These are phyloP conservation scores for Oncopodura yosiiana DNA, from an alignment of 1,140 invertebrate genomes.

Conservation along the genomic window DNA sequence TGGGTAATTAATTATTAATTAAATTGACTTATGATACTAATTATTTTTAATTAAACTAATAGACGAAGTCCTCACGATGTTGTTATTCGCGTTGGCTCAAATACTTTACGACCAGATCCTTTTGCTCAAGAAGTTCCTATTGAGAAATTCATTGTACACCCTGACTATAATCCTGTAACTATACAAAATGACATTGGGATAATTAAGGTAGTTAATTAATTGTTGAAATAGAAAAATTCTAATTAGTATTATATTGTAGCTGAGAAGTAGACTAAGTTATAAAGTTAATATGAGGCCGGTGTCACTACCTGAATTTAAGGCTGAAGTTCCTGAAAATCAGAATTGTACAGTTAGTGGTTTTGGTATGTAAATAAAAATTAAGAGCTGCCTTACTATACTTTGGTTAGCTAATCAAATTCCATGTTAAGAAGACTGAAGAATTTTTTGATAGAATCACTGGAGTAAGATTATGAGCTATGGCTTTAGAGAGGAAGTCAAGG, in stretches of 20 bases:
- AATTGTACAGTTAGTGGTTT: constrained; percentile 20
- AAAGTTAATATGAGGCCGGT: constrained; percentile 26
- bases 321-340: constrained; percentile 6
- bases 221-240: not conserved
- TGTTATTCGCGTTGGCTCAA: constrained; percentile 29
- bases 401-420: too few relatives aligned
- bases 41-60: not conserved
- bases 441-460: too few relatives aligned
- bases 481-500: too few relatives aligned
- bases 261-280: constrained; percentile 19
- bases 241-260: constrained; percentile 9
- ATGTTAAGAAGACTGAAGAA: too few relatives aligned
- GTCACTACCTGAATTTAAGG: constrained; percentile 19
- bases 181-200: constrained; percentile 33
- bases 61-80: constrained; percentile 23
- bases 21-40: not conserved
- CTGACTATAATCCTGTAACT: constrained; percentile 22
- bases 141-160: constrained; percentile 23
- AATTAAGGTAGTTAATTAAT: constrained; percentile 14
- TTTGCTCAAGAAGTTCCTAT: constrained; percentile 12
- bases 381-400: too few relatives aligned
- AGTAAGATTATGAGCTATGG: too few relatives aligned
- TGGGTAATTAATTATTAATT: constrained; percentile 16
- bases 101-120: constrained; percentile 22
- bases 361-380: not conserved